Conservation (phyloP, 2,797 vertebrate species). For the Chromobotia macracanthus region DNA sequence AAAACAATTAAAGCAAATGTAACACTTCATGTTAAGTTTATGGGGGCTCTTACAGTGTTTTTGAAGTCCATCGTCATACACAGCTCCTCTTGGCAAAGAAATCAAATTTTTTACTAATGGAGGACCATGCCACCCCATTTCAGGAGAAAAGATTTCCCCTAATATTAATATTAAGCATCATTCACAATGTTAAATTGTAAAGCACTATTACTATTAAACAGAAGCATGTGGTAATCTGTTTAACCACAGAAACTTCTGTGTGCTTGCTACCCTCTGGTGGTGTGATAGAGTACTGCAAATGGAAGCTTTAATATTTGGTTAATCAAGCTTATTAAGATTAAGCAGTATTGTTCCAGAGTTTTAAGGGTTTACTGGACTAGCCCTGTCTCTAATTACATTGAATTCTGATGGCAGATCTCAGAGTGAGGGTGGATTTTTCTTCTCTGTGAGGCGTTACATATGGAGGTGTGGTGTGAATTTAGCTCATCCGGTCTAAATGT, state of each 20-base stretch:
- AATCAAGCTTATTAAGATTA: not conserved
- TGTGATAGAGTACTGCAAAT: not conserved
- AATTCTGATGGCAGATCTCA: not conserved
- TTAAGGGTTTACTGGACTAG: not conserved
- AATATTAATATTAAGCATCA: not conserved
- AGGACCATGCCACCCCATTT: too few species aligned
- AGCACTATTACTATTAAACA: not conserved
- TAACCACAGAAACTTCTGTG: constrained; percentile 19
- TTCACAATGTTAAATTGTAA: not conserved
- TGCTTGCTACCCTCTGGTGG: constrained; percentile 50
- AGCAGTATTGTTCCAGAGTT: not conserved
- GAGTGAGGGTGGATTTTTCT: constrained; percentile 5
- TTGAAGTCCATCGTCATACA: too few species aligned
- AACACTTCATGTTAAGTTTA: too few species aligned
- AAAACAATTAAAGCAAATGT: too few species aligned
- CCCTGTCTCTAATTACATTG: not conserved
- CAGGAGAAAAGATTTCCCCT: too few species aligned
- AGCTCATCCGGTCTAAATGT: constrained; percentile 43
- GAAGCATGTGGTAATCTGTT: constrained; percentile 3
- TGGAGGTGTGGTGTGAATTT: constrained; percentile 51
- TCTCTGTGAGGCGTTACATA: constrained; percentile 48
- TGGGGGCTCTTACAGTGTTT: too few species aligned
- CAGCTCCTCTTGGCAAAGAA: too few species aligned
- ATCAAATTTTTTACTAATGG: too few species aligned
- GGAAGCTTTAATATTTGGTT: not conserved